Evolutionary conservation across 2,797 vertebrate species (phyloP), one percentile per base, ranked within the genome.

Genomic region (Sebastes kiyomatsui): DNA sequence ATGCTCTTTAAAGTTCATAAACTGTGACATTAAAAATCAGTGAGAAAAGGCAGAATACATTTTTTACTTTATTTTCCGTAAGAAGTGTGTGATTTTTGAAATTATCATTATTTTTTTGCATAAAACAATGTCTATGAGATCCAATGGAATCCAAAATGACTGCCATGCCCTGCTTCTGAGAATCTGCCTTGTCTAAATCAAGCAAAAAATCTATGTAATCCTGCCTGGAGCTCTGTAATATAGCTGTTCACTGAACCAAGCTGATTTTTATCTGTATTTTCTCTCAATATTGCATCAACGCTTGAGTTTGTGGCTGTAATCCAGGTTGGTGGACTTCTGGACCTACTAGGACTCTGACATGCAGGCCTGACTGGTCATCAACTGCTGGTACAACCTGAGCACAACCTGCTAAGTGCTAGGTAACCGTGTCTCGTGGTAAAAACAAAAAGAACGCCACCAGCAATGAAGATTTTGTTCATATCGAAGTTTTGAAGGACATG

Each of bases 1-100:
- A 62, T 70, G 46, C 5, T 67, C n/a, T 78, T 77, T 58, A 49
- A 72, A 49, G 22, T 69, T 65, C 9, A 71, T 65, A 30, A 55
- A 54, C 38, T 1, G 1, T 54, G 76, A n/a, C 33, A 56, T 75
- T 67, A 60, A 32, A 66, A 75, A 66, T 32, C 0, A 20, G 22
- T n/a, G 20, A 5, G 7, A 4, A 54, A 46, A 52, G 14, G 54
- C 30, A 38, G 4, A 67, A n/a, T 20, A n/a, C 6, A 23, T 38
- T 16, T 28, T 27, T 13, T 6, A 49, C 7, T 10, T 61, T 64
- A 54, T 56, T 10, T 11, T 32, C 5, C 14, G 5, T 35, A 7
- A 30, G 5, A 4, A 32, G 38, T 6, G 13, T 3, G 11, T 32
- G 12, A 16, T 13, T 30, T 61, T 61, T 59, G 2, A 59, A 16